Percentiles rank a stretch among this genome's conserved stretches.
These are phyloP conservation scores for Conomelus anceps DNA, from an alignment of 2,888 invertebrate species.

Conservation along the genomic window DNA sequence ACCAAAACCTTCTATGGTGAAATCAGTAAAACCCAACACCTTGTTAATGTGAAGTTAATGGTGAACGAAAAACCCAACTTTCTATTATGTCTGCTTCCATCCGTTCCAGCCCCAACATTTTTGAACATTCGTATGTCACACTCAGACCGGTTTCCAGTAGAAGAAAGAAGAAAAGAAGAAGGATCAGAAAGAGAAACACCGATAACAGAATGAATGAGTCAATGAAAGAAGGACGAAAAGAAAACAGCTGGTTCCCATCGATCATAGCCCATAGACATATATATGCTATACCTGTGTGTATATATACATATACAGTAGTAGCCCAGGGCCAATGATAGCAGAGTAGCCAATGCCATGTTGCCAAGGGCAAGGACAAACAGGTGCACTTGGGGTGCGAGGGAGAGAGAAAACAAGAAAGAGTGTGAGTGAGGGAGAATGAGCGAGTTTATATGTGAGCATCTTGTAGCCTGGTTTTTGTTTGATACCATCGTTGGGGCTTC, in stretches of 20 bases:
- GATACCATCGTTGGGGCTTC: neutral
- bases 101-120: neutral
- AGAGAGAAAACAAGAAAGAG: slow-evolving; percentile 27
- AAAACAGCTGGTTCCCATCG: neutral
- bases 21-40: neutral
- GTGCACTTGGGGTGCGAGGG: slow-evolving; percentile 22
- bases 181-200: neutral
- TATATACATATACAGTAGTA: neutral
- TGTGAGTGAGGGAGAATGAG: slow-evolving; percentile 12
- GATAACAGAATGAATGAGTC: neutral
- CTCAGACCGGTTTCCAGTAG: neutral
- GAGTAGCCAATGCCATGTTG: neutral
- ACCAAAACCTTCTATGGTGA: neutral
- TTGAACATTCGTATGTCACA: neutral
- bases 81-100: neutral
- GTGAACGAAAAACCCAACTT: neutral
- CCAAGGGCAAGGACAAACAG: neutral
- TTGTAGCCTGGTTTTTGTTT: neutral
- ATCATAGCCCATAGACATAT: neutral
- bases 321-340: neutral
- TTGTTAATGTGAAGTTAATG: neutral
- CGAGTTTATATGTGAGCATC: neutral
- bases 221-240: neutral
- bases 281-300: neutral
- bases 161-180: neutral